Evolutionary conservation across 2,113 vertebrate species (phyloP), one percentile per base, ranked within the genome.

Genomic region (Paraplagusia blochii): DNA sequence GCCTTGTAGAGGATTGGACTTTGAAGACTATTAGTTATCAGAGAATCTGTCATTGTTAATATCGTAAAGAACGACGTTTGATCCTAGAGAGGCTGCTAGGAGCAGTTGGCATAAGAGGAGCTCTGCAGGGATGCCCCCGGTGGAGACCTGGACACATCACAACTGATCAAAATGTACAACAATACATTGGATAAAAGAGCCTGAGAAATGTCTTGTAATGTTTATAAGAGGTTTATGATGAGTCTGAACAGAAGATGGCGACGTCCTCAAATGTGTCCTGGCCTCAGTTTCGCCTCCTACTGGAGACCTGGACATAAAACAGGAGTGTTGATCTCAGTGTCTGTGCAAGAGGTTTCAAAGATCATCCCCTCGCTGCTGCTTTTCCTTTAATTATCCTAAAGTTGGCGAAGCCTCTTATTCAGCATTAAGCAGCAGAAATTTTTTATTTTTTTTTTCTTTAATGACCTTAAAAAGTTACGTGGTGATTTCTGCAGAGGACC

Each of bases 371-470:
- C 58, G 39, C 53, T 42, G 33, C 44, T 17, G 5, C 48, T 56
- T 65, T 48, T n/a, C 58, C 15, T 75, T 79, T 78, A 79, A 83
- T 86, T 76, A 83, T 76, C 77, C 48, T 1, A 29, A 51, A 66
- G 59, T 77, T 63, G 72, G 53, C 70, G 58, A 38, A 47, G 38
- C 12, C 29, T 34, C 19, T 58, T 52, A 36, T 55, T 56, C 8
- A 65, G 63, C 38, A 68, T 70, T 52, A 58, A 39, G 43, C 7
- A n/a, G 17, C 3, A 17, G 35, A 33, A 15, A 33, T 13, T 4
- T 29, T 4, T 6, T 2, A 29, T 29, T 4, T 6, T 2, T 29
- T 29, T 29, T 29, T 29, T 29, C 22, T 6, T 29, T 10, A 45
- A 54, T 72, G 11, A 69, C 44, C 56, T 56, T 38, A 34, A 53